phyloP scores from a whole-genome alignment of 2,113 vertebrate genomes.

The Noctilio leporinus region DNA sequence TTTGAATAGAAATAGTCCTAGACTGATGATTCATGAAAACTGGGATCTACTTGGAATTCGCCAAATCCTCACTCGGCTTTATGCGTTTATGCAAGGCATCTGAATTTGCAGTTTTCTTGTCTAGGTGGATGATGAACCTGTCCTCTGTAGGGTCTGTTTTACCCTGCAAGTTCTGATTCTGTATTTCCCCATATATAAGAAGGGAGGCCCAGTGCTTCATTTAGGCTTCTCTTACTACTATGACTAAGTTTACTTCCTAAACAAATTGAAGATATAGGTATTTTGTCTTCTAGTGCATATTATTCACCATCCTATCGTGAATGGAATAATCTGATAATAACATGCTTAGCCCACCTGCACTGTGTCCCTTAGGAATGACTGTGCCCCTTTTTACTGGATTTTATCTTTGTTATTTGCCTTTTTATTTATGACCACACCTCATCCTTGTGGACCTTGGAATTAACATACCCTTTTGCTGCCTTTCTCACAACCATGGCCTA shows the following conservation, averaged over 20 bases:
- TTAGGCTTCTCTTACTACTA: not conserved
- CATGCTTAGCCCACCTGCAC: not conserved
- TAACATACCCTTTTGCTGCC: not conserved
- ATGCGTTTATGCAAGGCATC: not conserved
- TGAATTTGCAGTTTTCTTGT: not conserved
- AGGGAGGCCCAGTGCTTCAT: not conserved
- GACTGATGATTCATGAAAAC: not conserved
- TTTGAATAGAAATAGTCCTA: not conserved
- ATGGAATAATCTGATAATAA: not conserved
- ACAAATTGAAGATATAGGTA: not conserved
- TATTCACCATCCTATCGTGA: not conserved
- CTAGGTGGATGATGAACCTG: not conserved
- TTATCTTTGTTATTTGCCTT: not conserved
- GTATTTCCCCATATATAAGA: not conserved
- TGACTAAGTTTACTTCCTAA: slow-evolving; percentile 2
- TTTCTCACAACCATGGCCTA: not conserved
- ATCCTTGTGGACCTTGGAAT: not conserved
- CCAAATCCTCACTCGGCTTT: not conserved
- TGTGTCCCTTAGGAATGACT: not conserved
- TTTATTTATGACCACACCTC: not conserved
- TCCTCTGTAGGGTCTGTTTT: not conserved
- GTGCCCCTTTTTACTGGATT: not conserved
- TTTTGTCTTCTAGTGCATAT: not conserved
- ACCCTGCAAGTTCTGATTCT: not conserved
- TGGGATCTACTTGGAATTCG: not conserved